phyloP scores from a whole-genome alignment of 2,888 invertebrate species.

The Rambutsinella grinnellia region DNA sequence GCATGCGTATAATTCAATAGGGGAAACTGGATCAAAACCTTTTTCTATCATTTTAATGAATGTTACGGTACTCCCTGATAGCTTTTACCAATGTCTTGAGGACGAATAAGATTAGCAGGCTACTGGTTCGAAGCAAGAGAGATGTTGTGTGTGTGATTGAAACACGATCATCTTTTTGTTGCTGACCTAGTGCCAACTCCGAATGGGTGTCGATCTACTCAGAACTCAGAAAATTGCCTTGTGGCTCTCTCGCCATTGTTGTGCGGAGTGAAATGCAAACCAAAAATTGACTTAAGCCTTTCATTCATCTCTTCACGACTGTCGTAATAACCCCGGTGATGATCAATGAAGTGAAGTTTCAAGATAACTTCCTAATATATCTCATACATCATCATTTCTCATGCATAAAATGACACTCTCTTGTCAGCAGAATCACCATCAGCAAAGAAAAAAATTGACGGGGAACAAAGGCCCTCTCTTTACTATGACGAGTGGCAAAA shows the following conservation, averaged over 20 bases:
- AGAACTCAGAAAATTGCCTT: background rate
- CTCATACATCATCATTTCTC: background rate
- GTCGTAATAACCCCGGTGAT: background rate
- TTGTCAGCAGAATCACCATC: background rate
- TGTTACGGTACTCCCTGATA: constrained; percentile 53
- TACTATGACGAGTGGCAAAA: no score
- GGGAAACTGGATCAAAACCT: constrained; percentile 52
- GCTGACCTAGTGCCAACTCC: constrained; percentile 52
- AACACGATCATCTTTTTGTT: constrained; percentile 9
- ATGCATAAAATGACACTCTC: background rate
- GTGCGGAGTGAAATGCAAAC: background rate
- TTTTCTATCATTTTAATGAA: constrained; percentile 50
- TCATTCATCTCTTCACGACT: background rate
- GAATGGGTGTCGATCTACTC: constrained; percentile 6
- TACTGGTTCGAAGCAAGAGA: constrained; percentile 22
- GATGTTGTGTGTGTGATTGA: constrained; percentile 1
- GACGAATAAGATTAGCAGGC: background rate
- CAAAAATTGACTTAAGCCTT: background rate
- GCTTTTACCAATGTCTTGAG: constrained; percentile 34
- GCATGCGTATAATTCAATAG: background rate
- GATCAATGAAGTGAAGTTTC: no score
- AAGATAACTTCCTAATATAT: no score
- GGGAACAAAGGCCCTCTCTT: no score
- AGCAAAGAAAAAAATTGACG: background rate
- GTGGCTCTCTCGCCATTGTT: background rate